Conservation (phyloP, 64 coral and sea anemone genomes). For the Stylophora pistillata region DNA sequence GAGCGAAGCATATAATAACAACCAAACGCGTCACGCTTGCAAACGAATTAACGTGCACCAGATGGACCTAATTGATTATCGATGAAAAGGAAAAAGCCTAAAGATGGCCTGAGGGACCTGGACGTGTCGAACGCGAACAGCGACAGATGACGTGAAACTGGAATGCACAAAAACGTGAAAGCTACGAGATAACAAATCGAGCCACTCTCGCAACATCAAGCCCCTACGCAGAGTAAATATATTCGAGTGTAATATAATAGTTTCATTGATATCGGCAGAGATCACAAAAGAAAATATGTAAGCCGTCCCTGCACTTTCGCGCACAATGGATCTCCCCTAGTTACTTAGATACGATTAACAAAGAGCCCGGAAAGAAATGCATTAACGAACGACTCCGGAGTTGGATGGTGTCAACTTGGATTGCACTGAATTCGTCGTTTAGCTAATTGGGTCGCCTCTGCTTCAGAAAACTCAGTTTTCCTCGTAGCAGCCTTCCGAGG, state of each 20-base stretch:
- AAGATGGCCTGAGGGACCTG: background rate
- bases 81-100: background rate
- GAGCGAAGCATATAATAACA: background rate
- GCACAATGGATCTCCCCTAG: background rate
- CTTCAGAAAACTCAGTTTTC: background rate
- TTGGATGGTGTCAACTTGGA: background rate
- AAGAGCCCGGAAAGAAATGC: conserved; percentile 10
- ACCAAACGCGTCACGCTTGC: background rate
- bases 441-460: background rate
- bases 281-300: background rate
- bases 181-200: background rate
- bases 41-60: background rate
- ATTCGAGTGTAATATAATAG: conserved; percentile 28
- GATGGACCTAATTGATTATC: background rate
- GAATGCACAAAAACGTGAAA: background rate
- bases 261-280: background rate
- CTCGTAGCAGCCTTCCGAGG: too few species aligned
- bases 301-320: background rate
- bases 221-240: background rate
- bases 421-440: conserved; percentile 10
- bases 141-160: background rate
- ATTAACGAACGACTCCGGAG: background rate
- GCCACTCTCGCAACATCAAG: background rate
- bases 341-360: background rate
- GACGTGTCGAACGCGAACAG: background rate